These are phyloP conservation scores for Mormyrus lacerda DNA, from an alignment of 2,113 vertebrate genomes.

Conservation along the genomic window DNA sequence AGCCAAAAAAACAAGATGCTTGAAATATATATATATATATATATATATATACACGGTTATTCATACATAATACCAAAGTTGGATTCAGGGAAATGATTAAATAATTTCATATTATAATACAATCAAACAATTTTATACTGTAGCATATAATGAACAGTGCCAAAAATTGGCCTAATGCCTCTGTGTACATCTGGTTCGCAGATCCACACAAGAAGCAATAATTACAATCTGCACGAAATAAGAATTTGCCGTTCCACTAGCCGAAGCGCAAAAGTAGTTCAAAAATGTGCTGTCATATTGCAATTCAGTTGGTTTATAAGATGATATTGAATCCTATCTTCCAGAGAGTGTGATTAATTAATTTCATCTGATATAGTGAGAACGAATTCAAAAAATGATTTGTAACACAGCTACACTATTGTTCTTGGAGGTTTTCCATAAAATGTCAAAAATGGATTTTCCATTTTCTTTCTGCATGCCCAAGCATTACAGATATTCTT, in stretches of 20 bases:
- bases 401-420: not conserved
- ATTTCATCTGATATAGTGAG: not conserved
- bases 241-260: too few species aligned
- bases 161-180: too few species aligned
- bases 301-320: not conserved
- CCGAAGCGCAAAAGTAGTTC: not conserved
- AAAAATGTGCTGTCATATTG: not conserved
- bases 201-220: not conserved
- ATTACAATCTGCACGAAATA: not conserved
- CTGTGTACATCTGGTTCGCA: too few species aligned
- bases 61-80: not conserved
- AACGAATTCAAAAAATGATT: not conserved
- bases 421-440: not conserved
- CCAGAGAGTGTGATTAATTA: not conserved
- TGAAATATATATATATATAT: not conserved
- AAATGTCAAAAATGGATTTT: not conserved
- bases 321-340: not conserved
- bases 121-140: too few species aligned
- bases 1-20: not conserved
- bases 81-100: not conserved
- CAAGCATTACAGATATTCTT: not conserved
- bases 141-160: too few species aligned
- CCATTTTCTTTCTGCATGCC: not conserved
- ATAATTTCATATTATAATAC: not conserved
- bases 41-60: not conserved